Evolutionary conservation across 2,888 invertebrate species (phyloP).

Genomic region (Hirudinaria manillensis): DNA sequence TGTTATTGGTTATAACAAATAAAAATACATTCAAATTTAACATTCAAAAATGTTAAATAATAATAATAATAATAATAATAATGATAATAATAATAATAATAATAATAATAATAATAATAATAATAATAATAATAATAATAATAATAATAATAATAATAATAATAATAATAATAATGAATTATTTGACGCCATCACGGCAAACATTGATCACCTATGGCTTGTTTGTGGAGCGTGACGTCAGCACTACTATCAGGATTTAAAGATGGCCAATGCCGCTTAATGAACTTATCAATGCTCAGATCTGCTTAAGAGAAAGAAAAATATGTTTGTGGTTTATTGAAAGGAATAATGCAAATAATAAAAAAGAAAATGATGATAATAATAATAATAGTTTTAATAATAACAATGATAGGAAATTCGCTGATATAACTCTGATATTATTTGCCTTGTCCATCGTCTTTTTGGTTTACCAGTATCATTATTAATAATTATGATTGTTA

Average conservation of each 20-base stretch:
- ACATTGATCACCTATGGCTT: background rate
- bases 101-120: slow-evolving; percentile 23
- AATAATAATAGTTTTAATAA: background rate
- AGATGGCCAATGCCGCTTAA: slow-evolving; percentile 1
- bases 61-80: slow-evolving; percentile 18
- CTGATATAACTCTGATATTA: too few species aligned
- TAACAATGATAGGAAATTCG: too few species aligned
- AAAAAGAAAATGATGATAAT: slow-evolving; percentile 18
- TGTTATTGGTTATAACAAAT: too few species aligned
- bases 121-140: slow-evolving; percentile 20
- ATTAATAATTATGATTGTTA: background rate
- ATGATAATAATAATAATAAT: slow-evolving; percentile 26
- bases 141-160: slow-evolving; percentile 26
- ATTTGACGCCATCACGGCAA: background rate
- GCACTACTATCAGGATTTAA: slow-evolving; percentile 14
- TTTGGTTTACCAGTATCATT: background rate
- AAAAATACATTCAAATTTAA: too few species aligned
- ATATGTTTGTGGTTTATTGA: background rate
- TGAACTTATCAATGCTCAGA: slow-evolving; percentile 15
- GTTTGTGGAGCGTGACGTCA: slow-evolving; percentile 13
- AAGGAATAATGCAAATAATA: slow-evolving; percentile 18
- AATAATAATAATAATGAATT: slow-evolving; percentile 20
- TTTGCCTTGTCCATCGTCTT: too few species aligned
- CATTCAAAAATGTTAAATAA: background rate
- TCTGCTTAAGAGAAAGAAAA: background rate